Conservation (phyloP, 2,797 vertebrate species). For the Microctenopoma steveboyesi region DNA sequence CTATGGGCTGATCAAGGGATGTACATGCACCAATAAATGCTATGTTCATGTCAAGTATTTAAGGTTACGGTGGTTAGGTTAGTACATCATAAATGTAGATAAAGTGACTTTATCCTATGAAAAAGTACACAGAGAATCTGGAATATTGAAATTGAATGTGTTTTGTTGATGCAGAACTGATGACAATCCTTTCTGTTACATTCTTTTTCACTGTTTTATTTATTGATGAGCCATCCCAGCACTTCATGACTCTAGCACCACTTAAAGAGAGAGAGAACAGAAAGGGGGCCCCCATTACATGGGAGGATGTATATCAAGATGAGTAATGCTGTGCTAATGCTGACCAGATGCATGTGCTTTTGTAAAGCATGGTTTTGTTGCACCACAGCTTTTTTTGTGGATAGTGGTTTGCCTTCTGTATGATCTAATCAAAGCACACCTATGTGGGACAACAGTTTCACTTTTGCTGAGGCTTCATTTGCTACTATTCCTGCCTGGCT, state of each 20-base stretch:
- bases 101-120: slow-evolving; percentile 15
- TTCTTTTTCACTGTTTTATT: slow-evolving; percentile 31
- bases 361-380: slow-evolving; percentile 32
- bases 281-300: slow-evolving; percentile 56
- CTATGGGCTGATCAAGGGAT: neutral
- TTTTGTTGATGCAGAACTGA: slow-evolving; percentile 2
- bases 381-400: slow-evolving; percentile 43
- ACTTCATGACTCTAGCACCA: slow-evolving; percentile 61
- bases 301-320: slow-evolving; percentile 47
- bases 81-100: slow-evolving; percentile 1
- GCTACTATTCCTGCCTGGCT: slow-evolving; percentile 67
- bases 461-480: slow-evolving; percentile 60
- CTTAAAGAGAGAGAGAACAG: slow-evolving; percentile 59
- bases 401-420: slow-evolving; percentile 34
- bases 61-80: slow-evolving; percentile 20
- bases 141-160: slow-evolving; percentile 20
- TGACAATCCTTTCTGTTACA: neutral
- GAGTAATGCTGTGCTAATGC: slow-evolving; percentile 61
- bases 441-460: slow-evolving; percentile 53
- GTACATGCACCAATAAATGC: slow-evolving; percentile 1
- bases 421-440: slow-evolving; percentile 59
- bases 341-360: slow-evolving; percentile 65
- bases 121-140: slow-evolving; percentile 7
- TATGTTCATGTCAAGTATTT: slow-evolving; percentile 10
- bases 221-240: slow-evolving; percentile 69